phyloP scores from a whole-genome alignment of 2,888 invertebrate species.

The Caradrina kadenii region DNA sequence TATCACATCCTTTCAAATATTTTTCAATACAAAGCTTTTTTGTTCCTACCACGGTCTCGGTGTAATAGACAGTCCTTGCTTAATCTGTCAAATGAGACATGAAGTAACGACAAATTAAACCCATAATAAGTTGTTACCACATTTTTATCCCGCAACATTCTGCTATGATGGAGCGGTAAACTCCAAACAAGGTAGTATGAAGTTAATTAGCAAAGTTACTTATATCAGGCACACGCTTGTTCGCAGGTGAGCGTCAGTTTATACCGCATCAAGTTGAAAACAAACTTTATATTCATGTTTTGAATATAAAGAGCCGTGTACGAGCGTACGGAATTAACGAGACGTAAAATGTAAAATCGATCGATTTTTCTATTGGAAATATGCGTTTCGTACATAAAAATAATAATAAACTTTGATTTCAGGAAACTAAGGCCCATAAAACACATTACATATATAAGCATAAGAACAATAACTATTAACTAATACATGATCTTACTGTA shows the following conservation, averaged over 20 bases:
- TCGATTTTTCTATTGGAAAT: neutral
- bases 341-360: neutral
- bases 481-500: too few relatives aligned
- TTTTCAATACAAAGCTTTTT: too few relatives aligned
- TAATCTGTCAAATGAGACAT: too few relatives aligned
- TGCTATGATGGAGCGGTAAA: constrained; percentile 52
- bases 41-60: too few relatives aligned
- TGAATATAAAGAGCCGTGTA: constrained; percentile 13
- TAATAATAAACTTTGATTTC: too few relatives aligned
- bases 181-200: constrained; percentile 62
- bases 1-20: too few relatives aligned
- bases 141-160: constrained; percentile 21
- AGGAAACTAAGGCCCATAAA: too few relatives aligned
- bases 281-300: constrained; percentile 52
- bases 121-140: neutral
- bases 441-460: too few relatives aligned
- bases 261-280: constrained; percentile 46
- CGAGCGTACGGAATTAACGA: neutral
- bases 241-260: constrained; percentile 33
- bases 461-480: too few relatives aligned
- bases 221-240: constrained; percentile 48
- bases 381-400: too few relatives aligned
- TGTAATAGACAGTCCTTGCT: too few relatives aligned
- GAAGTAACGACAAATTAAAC: neutral
- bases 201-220: constrained; percentile 70